Base-by-base conservation (phyloP, 2,797 vertebrate species). In the Mus minutoides region DNA sequence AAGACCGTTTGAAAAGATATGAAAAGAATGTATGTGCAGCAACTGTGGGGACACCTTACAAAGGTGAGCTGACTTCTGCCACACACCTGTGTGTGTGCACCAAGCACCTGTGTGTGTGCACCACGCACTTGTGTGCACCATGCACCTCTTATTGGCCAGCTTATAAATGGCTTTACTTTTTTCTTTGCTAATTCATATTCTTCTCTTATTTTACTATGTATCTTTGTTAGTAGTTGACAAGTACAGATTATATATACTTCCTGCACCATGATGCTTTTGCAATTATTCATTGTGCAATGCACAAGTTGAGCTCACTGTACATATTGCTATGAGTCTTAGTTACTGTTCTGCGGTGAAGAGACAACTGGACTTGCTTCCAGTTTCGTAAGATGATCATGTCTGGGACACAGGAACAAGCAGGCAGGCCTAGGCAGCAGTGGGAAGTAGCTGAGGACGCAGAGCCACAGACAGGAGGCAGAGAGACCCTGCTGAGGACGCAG, bases 1-100 rank as follows among this genome's bases (percentile, higher is more conserved):
- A 99, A 99, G 99, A 99, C 98, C 99, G 97, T 94, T 98, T 99
- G 95, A 99, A 99, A 98, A 99, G 97, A 89, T 98, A 99, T 60
- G 99, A 99, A 96, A 99, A 99, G 98, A 99, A 98, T 78, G 97
- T 98, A n/a, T 99, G 99, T 6, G 98, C 99, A 94, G 98, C 99
- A 92, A 98, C 99, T 95, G 98, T 99, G 62, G 99, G 98, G 94
- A 98, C 98, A 96, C 98, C 99, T 2, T 98, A 98, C 94, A 99
- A 98, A 99, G 99, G 99, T 99, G 98, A 97, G 97, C 3, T 1
- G 37, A 31, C 49, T 5, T 22, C 37, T 19, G 16, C 54, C 56
- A 2, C 58, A n/a, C 54, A 37, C 10, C 40, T 13, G 21, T 13
- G 21, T 17, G 8, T 31, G 40, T 46, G 43, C 43, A 46, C 43